A percentile compares a stretch with the other conserved stretches of the same genome.
phyloP scores from a whole-genome alignment of 2,888 invertebrate genomes.

The Tiphia femorata region DNA sequence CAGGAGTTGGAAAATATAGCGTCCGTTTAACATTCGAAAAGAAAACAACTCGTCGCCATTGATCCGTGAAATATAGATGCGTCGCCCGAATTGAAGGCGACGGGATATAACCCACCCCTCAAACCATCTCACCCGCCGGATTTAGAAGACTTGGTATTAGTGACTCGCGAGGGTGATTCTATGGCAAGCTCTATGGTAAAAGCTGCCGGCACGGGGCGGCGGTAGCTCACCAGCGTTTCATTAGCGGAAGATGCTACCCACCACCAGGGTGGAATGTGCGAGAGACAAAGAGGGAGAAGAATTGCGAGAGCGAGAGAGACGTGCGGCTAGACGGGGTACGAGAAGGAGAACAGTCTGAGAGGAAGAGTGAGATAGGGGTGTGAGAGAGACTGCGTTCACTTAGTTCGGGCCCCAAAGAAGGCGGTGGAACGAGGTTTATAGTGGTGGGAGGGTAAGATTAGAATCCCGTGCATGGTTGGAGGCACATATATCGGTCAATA shows the following conservation, averaged over 20 bases:
- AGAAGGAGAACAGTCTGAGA: conserved; percentile 6
- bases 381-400: conserved; percentile 13
- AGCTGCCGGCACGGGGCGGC: conserved; percentile 64
- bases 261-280: conserved; percentile 50
- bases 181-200: conserved; percentile 48
- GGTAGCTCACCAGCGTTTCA: conserved; percentile 68
- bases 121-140: conserved; percentile 29
- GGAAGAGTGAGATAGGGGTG: conserved; percentile 9
- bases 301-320: conserved; percentile 19
- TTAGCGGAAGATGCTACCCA: conserved; percentile 68
- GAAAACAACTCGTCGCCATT: neutral
- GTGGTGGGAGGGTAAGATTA: conserved; percentile 63
- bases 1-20: too few relatives aligned
- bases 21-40: too few relatives aligned
- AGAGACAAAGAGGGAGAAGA: conserved; percentile 7
- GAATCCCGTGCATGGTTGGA: conserved; percentile 60
- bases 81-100: conserved; percentile 50
- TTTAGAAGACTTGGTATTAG: conserved; percentile 35
- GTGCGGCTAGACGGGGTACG: neutral
- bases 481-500: conserved; percentile 54
- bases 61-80: too few relatives aligned
- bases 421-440: conserved; percentile 48
- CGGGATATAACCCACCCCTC: conserved; percentile 53
- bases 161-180: conserved; percentile 51
- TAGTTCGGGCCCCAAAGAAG: conserved; percentile 35